These are phyloP conservation scores for Podocnemis expansa DNA, from an alignment of 2,113 vertebrate species.

Conservation along the genomic window DNA sequence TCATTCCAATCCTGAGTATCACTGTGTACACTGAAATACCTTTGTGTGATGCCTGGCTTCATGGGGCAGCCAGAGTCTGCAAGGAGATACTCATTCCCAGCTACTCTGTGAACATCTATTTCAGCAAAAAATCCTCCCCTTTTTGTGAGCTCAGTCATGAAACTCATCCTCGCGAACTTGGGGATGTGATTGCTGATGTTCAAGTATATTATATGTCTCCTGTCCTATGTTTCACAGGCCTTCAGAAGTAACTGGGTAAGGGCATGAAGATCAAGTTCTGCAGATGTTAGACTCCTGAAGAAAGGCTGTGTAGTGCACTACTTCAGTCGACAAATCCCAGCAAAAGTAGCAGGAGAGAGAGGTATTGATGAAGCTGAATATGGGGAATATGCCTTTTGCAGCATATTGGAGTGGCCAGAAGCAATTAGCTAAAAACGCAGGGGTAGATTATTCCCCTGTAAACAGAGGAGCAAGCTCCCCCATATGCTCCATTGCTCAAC, in stretches of 20 bases:
- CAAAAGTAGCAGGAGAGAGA: not conserved
- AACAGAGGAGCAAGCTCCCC: not conserved
- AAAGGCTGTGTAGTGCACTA: not conserved
- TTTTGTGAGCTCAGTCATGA: not conserved
- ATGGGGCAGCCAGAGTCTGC: not conserved
- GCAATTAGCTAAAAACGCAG: not conserved
- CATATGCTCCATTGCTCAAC: not conserved
- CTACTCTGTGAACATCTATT: accelerated
- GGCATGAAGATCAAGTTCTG: not conserved
- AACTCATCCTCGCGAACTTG: accelerated
- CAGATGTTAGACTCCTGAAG: not conserved
- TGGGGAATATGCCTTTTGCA: not conserved
- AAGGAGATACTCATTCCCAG: not conserved
- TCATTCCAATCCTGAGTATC: not conserved
- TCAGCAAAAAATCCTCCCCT: not conserved
- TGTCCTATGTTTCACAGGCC: not conserved
- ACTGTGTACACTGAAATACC: not conserved
- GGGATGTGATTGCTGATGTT: not conserved
- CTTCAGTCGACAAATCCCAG: not conserved
- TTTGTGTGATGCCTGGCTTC: not conserved
- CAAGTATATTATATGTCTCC: not conserved
- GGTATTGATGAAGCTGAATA: not conserved
- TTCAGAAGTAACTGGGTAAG: not conserved
- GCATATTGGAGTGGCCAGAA: not conserved
- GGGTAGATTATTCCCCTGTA: not conserved